Evolutionary conservation across 1,140 invertebrate species (phyloP), one percentile per base, ranked within the genome.

Genomic region (Calycopis cecrops): DNA sequence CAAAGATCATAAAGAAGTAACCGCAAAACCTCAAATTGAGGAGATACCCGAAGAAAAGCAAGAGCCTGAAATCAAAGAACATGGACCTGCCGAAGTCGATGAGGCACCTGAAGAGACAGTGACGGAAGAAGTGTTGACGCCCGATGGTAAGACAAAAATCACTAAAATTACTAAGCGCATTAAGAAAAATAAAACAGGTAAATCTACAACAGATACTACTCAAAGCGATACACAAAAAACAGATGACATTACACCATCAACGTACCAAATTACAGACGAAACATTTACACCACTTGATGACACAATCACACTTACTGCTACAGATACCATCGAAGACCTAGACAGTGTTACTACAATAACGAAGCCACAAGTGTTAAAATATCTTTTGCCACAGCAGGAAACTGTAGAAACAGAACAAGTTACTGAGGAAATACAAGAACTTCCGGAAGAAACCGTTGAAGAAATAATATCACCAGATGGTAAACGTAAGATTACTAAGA

Each of bases 401-500:
- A 3, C 9, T 16, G 14, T 4, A 2, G 35, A 35, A 1, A 38
- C 50, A 18, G 16, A 11, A 2, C 16, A 48, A 1, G 4, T 6
- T 18, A 3, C 42, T 0, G 21, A 38, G 1, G 49, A 60, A 28
- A 38, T 49, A 0, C 35, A 55, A 14, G 48, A 40, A 35, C 10
- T 60, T 4, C 48, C 52, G 0, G 33, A 55, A n/a, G 51, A 57
- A 14, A 50, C 34, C 0, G 8, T 38, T 0, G 47, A 61, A 11
- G 48, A 55, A 12, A 44, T 51, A 0, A 2, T 50, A 28, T 50
- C 33, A n/a, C 28, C 48, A 3, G 52, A 55, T 38, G 81, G 84
- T 3, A 73, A 74, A 48, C 76, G 69, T 0, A 80, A 77, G 63
- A 83, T 76, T 51, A 62, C 67, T 9, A 64, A 67, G 48, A 71